phyloP scores from a whole-genome alignment of 2,113 vertebrate species.

The Rafetus swinhoei region DNA sequence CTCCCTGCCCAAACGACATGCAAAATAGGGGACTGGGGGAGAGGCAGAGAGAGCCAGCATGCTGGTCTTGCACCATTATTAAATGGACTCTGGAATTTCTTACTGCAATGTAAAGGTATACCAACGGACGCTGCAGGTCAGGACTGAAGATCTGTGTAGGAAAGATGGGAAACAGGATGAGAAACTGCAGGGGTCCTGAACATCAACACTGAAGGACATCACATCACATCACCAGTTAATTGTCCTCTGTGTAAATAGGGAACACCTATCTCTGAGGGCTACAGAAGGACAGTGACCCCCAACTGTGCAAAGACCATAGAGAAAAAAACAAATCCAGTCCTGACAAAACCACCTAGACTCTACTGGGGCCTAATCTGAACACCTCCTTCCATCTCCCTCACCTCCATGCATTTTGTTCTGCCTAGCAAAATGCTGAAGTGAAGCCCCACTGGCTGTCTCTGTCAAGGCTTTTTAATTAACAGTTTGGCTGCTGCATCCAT shows the following conservation, averaged over 20 bases:
- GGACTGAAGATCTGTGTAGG: neutral
- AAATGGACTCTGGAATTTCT: neutral
- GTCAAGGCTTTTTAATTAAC: neutral
- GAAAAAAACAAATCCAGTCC: neutral
- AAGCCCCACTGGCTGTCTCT: neutral
- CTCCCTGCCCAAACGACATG: no score
- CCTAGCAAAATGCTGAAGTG: neutral
- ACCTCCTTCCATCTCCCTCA: accelerated
- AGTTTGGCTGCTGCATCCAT: neutral
- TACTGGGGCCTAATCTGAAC: neutral
- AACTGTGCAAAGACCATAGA: neutral
- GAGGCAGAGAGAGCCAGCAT: neutral
- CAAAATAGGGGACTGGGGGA: neutral
- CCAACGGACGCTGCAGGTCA: neutral
- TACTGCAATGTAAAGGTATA: neutral
- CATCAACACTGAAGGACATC: neutral
- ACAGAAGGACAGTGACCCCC: neutral
- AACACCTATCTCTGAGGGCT: neutral
- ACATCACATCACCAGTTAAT: neutral
- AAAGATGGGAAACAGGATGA: no score
- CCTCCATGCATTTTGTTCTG: neutral
- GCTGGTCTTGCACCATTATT: neutral
- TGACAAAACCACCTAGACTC: neutral
- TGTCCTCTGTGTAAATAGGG: neutral
- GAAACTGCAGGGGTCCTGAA: neutral